Evolutionary conservation across 64 coral and sea anemone species (phyloP).

Genomic region (Montipora sp.): DNA sequence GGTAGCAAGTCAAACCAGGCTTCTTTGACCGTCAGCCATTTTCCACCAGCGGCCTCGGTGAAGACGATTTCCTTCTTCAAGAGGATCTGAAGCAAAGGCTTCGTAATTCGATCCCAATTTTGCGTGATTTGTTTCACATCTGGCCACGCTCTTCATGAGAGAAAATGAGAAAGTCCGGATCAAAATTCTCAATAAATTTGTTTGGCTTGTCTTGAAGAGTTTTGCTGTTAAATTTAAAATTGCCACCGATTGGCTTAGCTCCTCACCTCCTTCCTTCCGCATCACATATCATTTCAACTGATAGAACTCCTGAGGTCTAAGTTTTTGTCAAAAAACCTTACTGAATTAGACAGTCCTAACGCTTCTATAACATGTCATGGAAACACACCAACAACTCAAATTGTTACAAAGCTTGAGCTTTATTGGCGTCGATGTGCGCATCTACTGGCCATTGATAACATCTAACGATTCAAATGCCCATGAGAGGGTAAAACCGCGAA

Average conservation of each 20-base stretch:
- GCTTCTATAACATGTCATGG: background rate
- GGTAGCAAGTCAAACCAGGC: slow-evolving; percentile 43
- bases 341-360: background rate
- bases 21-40: slow-evolving; percentile 64
- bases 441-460: background rate
- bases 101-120: slow-evolving; percentile 68
- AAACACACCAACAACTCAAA: background rate
- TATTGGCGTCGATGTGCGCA: background rate
- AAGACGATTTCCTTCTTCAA: slow-evolving; percentile 39
- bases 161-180: background rate
- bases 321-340: background rate
- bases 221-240: slow-evolving; percentile 32
- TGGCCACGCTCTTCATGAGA: slow-evolving; percentile 65
- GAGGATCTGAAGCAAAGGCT: slow-evolving; percentile 49
- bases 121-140: slow-evolving; percentile 41
- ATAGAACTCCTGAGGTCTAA: background rate
- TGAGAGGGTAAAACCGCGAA: slow-evolving; percentile 60
- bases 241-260: background rate
- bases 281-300: background rate
- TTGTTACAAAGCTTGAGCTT: background rate
- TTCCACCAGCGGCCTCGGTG: slow-evolving; percentile 49
- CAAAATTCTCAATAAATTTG: background rate
- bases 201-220: slow-evolving; percentile 16
- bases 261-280: slow-evolving; percentile 30
- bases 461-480: slow-evolving; percentile 60